phyloP scores from a whole-genome alignment of 2,797 vertebrate species.

The Xyrichtys novacula region DNA sequence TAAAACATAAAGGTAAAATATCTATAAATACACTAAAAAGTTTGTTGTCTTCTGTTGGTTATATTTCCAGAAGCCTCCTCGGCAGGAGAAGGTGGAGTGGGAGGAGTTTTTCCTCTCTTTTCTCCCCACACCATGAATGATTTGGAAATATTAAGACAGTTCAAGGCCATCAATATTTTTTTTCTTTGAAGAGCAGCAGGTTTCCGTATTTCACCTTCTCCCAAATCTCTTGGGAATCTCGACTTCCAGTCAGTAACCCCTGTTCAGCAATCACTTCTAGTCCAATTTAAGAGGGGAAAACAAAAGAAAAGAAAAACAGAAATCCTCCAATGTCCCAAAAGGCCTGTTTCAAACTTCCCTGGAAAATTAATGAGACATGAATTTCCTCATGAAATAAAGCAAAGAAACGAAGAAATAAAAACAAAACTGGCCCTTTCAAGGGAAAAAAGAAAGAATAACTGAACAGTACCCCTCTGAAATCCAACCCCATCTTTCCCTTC shows the following conservation, averaged over 20 bases:
- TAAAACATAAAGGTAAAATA: slow-evolving; percentile 80
- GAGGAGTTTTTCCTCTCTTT: slow-evolving; percentile 62
- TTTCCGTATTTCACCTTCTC: slow-evolving; percentile 87
- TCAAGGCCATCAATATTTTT: slow-evolving; percentile 89
- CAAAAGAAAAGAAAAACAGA: slow-evolving; percentile 62
- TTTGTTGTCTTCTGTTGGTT: slow-evolving; percentile 85
- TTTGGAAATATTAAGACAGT: slow-evolving; percentile 90
- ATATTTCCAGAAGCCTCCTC: slow-evolving; percentile 86
- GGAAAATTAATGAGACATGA: slow-evolving; percentile 61
- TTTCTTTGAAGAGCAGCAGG: slow-evolving; percentile 90
- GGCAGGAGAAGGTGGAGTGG: slow-evolving; percentile 72
- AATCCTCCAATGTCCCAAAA: slow-evolving; percentile 74
- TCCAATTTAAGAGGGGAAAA: slow-evolving; percentile 70
- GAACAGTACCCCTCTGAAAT: slow-evolving; percentile 70
- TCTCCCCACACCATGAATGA: slow-evolving; percentile 75
- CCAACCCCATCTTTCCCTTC: slow-evolving; percentile 65
- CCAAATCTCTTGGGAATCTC: slow-evolving; percentile 75
- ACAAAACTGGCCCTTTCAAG: slow-evolving; percentile 81
- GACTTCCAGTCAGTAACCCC: slow-evolving; percentile 81
- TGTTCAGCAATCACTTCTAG: slow-evolving; percentile 80
- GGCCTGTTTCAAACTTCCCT: slow-evolving; percentile 63
- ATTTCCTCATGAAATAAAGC: slow-evolving; percentile 61
- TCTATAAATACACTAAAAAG: slow-evolving; percentile 91
- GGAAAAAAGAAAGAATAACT: slow-evolving; percentile 61
- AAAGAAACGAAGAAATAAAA: slow-evolving; percentile 55